Conservation (phyloP, 2,888 invertebrate species). For the Ctenicera cuprea region DNA sequence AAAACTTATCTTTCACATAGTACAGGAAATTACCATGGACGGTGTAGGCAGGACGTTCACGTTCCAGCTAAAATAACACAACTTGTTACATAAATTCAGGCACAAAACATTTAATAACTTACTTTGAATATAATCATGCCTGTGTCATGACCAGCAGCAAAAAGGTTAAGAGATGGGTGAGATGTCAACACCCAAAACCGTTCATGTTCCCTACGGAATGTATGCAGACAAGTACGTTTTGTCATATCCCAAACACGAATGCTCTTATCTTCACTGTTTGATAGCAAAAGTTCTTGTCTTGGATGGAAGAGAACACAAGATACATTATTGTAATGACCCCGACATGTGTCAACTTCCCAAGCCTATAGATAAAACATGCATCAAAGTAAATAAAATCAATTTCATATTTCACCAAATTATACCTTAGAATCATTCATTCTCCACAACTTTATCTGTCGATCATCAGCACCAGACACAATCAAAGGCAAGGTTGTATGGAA, state of each 20-base stretch:
- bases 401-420: neutral
- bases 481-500: slow-evolving; percentile 97
- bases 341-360: slow-evolving; percentile 99
- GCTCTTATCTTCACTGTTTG: slow-evolving; percentile 98
- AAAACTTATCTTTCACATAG: slow-evolving; percentile 95
- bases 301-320: slow-evolving; percentile 98
- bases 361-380: slow-evolving; percentile 76
- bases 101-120: slow-evolving; percentile 13
- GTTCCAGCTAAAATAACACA: slow-evolving; percentile 82
- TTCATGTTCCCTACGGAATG: slow-evolving; percentile 96
- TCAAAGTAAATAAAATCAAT: neutral
- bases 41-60: slow-evolving; percentile 97
- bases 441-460: slow-evolving; percentile 98
- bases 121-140: slow-evolving; percentile 94
- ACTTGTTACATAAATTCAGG: slow-evolving; percentile 23
- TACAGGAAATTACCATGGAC: slow-evolving; percentile 94
- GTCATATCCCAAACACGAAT: slow-evolving; percentile 99
- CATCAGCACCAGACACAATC: slow-evolving; percentile 99
- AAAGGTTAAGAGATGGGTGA: slow-evolving; percentile 96
- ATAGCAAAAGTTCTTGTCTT: slow-evolving; percentile 95
- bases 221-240: slow-evolving; percentile 92
- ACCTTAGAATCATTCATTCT: slow-evolving; percentile 97
- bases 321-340: slow-evolving; percentile 99
- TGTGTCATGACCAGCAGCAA: slow-evolving; percentile 99
- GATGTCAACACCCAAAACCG: slow-evolving; percentile 98